Evolutionary conservation across 2,797 vertebrate genomes (phyloP), one percentile per base, ranked within the genome.

Genomic region (Spheniscus humboldti): DNA sequence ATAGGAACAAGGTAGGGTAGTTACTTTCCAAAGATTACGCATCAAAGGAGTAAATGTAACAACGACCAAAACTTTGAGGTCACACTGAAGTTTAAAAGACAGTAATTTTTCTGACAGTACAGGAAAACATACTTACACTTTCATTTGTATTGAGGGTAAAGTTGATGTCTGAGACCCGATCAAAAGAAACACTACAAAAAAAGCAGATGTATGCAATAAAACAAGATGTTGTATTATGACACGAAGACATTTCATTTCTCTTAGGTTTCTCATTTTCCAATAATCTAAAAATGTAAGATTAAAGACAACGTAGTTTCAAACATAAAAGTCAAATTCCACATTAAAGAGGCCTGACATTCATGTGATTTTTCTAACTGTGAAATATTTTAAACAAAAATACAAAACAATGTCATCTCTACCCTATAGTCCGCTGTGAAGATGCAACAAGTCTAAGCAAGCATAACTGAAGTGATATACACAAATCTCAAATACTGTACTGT

Each of bases 161-260:
- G 98, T 99, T 99, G 98, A 99, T 99, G 98, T 99, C 99, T 97
- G 99, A 99, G 97, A 99, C 99, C 88, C 99, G 99, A 98, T 99
- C 99, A 98, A 99, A 99, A 97, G 99, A 99, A 98, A 99, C 99
- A 98, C 99, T 99, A 98, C 75, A 98, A 98, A 93, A 50, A 92
- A 90, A 68, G 79, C 19, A 67, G 88, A 95, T 18, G 16, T 45
- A 93, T 57, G 73, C 67, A 97, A 53, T 92, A 94, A 96, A 95
- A 88, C 55, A 89, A 67, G 55, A 57, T 60, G 55, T 18, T 60
- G n/a, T 59, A 57, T 52, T 47, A n/a, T 31, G 27, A 73, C 30
- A 81, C 7, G 19, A 85, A 81, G 24, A 74, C 30, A 88, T 47
- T 74, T 47, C 4, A 67, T 33, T 90, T 91, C 47, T 90, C 31